Evolutionary conservation across 2,888 invertebrate species (phyloP).

Genomic region (Tipula vernalis): DNA sequence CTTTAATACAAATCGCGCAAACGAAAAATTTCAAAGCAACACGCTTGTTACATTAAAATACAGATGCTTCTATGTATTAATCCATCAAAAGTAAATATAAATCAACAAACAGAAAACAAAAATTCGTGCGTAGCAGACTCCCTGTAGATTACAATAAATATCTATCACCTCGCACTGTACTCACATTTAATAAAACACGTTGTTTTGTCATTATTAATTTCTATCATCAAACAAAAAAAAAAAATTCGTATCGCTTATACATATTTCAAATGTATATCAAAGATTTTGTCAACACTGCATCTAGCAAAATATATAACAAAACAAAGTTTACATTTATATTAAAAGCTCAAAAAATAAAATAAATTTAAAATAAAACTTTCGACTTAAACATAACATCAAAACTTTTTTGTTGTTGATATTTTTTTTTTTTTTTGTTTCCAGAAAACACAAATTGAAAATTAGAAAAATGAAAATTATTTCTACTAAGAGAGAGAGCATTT

Average conservation of each 20-base stretch:
- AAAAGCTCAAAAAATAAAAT: background rate
- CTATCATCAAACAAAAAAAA: background rate
- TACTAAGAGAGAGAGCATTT: background rate
- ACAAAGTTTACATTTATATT: background rate
- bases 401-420: background rate
- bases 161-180: background rate
- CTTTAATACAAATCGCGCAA: background rate
- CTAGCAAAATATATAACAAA: background rate
- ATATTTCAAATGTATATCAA: background rate
- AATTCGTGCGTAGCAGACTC: background rate
- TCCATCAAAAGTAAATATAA: background rate
- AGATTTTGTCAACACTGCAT: background rate
- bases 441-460: background rate
- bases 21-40: background rate
- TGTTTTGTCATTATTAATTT: background rate
- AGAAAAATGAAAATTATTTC: background rate
- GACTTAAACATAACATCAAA: background rate
- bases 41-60: background rate
- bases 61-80: background rate
- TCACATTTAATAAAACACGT: background rate
- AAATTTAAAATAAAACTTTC: background rate
- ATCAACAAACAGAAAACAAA: background rate
- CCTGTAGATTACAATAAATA: background rate
- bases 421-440: background rate
- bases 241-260: background rate